Conservation (phyloP, 2,113 vertebrate species). For the Fulica atra region DNA sequence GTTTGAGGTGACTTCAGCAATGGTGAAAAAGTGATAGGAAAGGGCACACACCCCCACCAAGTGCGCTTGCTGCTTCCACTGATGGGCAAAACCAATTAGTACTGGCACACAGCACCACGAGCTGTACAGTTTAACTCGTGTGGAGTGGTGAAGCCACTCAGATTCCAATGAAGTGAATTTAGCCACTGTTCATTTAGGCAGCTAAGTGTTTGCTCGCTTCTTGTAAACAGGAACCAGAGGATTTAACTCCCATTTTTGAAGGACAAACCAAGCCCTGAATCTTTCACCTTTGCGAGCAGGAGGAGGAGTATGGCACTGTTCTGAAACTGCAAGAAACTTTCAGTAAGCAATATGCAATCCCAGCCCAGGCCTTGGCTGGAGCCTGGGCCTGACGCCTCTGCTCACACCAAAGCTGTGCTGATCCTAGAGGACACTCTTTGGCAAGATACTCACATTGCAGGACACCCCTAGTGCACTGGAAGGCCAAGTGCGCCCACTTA, state of each 20-base stretch:
- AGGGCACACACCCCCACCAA: not conserved
- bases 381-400: not conserved
- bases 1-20: not conserved
- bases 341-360: not conserved
- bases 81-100: not conserved
- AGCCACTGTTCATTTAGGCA: not conserved
- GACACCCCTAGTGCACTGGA: fast-evolving
- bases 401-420: not conserved
- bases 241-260: not conserved
- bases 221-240: not conserved
- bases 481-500: not conserved
- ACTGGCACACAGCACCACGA: not conserved
- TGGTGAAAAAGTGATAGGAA: not conserved
- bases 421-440: not conserved
- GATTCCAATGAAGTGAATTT: not conserved
- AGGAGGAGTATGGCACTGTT: not conserved
- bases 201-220: fast-evolving
- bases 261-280: not conserved
- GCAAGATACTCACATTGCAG: not conserved
- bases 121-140: not conserved
- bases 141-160: not conserved
- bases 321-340: not conserved
- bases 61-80: not conserved
- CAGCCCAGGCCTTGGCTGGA: not conserved
- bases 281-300: not conserved